These are phyloP conservation scores for Nymphalis polychloros DNA, from an alignment of 2,888 invertebrate genomes.

Conservation along the genomic window DNA sequence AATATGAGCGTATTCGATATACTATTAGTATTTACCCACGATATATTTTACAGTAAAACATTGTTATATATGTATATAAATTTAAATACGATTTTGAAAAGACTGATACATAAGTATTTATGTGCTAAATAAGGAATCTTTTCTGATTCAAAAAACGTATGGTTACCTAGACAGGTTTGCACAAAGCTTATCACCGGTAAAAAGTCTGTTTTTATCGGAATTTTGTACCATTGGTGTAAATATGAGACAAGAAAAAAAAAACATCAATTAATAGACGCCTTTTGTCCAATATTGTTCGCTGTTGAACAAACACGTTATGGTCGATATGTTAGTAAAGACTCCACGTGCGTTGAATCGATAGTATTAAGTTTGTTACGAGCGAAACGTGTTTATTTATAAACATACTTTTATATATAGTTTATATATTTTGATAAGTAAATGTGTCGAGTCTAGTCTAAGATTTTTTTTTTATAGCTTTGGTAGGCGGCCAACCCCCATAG, in stretches of 20 bases:
- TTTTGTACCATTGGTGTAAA: neutral
- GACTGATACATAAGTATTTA: too few species aligned
- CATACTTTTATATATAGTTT: conserved; percentile 14
- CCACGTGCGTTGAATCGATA: conserved; percentile 70
- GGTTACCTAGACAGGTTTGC: too few species aligned
- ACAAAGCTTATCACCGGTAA: too few species aligned
- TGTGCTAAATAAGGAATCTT: too few species aligned
- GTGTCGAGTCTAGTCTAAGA: neutral
- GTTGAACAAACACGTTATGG: conserved; percentile 66
- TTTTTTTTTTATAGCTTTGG: too few species aligned
- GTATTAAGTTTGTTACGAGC: conserved; percentile 49
- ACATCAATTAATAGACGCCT: conserved; percentile 60
- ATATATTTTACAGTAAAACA: neutral
- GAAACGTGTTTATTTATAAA: conserved; percentile 40
- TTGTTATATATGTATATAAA: neutral
- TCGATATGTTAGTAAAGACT: conserved; percentile 77
- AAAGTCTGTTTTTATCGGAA: neutral
- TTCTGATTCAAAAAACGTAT: too few species aligned
- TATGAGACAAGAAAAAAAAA: conserved; percentile 55
- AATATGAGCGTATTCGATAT: neutral
- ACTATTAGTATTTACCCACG: neutral
- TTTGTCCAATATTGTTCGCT: conserved; percentile 59
- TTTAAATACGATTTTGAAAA: too few species aligned
- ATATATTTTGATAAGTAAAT: neutral
- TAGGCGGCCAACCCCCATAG: too few species aligned